Conservation (phyloP, 92 coral and sea anemone species). For the Bergia puertoricense region DNA sequence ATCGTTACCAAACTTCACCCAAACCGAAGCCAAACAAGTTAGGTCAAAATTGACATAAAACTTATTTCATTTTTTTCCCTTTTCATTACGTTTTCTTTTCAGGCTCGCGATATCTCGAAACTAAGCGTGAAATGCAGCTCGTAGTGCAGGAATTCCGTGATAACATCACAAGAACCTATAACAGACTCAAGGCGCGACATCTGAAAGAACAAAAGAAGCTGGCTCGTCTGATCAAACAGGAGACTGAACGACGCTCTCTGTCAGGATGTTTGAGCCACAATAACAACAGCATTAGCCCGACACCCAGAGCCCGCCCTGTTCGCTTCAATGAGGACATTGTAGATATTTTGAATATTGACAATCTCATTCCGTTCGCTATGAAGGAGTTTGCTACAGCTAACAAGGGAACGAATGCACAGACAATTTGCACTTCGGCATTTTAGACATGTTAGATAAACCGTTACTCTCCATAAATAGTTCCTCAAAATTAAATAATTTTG, state of each 20-base stretch:
- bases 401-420: too few relatives aligned
- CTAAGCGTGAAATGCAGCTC: background rate
- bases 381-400: background rate
- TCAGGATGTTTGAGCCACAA: background rate
- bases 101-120: background rate
- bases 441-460: too few relatives aligned
- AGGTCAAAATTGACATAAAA: background rate
- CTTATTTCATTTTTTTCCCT: background rate
- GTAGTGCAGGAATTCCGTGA: background rate
- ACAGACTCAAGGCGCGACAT: background rate
- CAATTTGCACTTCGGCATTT: too few relatives aligned
- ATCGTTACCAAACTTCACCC: too few relatives aligned
- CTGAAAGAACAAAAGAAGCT: background rate
- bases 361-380: background rate
- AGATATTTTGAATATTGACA: background rate
- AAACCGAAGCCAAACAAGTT: too few relatives aligned
- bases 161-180: background rate
- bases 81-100: background rate
- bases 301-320: constrained; percentile 19
- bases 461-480: too few relatives aligned
- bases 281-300: background rate
- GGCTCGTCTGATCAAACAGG: background rate
- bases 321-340: background rate
- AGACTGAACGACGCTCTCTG: background rate
- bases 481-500: too few relatives aligned